Percentiles rank a stretch among this genome's conserved stretches.
Conservation (phyloP, 2,888 invertebrate genomes). For the Acleris sparsana region DNA sequence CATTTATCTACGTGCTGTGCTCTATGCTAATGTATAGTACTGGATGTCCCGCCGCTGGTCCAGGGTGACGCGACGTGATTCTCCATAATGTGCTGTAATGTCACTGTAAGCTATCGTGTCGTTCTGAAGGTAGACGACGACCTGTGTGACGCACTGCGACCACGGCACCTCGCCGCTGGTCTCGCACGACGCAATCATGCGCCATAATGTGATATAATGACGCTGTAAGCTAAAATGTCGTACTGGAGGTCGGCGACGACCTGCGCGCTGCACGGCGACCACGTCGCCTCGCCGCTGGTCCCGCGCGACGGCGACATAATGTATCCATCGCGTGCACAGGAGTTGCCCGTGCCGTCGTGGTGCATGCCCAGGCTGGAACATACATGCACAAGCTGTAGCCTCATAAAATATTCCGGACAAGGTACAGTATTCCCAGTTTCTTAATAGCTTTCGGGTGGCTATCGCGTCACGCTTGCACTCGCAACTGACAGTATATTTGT, state of each 20-base stretch:
- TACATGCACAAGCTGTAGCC: background rate
- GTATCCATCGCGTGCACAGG: conserved; percentile 89
- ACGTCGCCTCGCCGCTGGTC: conserved; percentile 89
- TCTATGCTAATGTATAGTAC: conserved; percentile 59
- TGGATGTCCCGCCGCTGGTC: conserved; percentile 87
- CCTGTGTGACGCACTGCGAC: conserved; percentile 89
- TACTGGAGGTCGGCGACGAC: conserved; percentile 85
- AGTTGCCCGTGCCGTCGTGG: conserved; percentile 89
- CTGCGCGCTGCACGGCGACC: conserved; percentile 90
- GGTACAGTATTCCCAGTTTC: too few species aligned
- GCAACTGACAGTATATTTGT: too few species aligned
- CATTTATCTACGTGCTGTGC: too few species aligned
- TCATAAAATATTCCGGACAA: background rate
- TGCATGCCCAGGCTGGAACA: conserved; percentile 90
- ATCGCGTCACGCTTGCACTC: too few species aligned
- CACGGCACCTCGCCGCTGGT: conserved; percentile 91
- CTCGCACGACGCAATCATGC: conserved; percentile 92
- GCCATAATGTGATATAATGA: conserved; percentile 86
- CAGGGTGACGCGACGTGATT: conserved; percentile 92
- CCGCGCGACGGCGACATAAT: conserved; percentile 93
- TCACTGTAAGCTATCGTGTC: conserved; percentile 35
- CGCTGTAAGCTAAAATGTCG: conserved; percentile 38
- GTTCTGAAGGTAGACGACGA: conserved; percentile 85
- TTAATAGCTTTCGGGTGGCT: too few species aligned
- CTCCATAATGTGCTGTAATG: conserved; percentile 86